Evolutionary conservation across 2,888 invertebrate species (phyloP), one percentile per base, ranked within the genome.

Genomic region (Agrotis puta): DNA sequence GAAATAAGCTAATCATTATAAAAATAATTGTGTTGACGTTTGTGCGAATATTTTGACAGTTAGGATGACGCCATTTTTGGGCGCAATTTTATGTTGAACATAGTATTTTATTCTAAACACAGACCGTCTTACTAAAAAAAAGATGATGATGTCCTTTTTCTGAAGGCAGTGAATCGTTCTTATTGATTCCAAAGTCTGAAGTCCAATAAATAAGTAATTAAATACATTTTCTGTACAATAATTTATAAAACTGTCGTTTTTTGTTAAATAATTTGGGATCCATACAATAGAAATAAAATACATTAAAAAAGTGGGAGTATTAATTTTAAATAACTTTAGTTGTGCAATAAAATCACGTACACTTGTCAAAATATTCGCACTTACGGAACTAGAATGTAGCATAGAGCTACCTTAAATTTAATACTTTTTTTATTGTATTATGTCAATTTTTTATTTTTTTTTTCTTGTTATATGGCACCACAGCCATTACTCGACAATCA

Each of bases 361-460:
- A 18, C 50, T 45, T 48, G 67, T 70, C 79, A 82, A 84, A 77
- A 78, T 83, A 87, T 85, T 84, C 87, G 82, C 88, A 88, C 83
- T 87, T 85, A 82, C 82, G 85, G 76, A 87, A 86, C 85, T 63
- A 85, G 76, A 80, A 78, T 77, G 91, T 86, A 91, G 91, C 92
- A 79, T 86, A 70, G 87, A 87, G 92, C 93, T 91, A 92, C 90
- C 95, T 94, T 95, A 95, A 85, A 90, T 87, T 92, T 93, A 95
- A 93, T 93, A 94, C 92, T 94, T 94, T 95, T 94, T 94, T 94
- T 94, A 93, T 94, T 93, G 90, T 92, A 94, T 94, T 95, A 95
- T 95, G 95, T 95, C 95, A 92, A 92, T 89, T 94, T 95, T 95
- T 94, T 92, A 5, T 88, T 91, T 89, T 91, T 94, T 92, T 91